Base-by-base conservation (phyloP, 2,888 invertebrate species). In the Sinodicranocentrus sp. region DNA sequence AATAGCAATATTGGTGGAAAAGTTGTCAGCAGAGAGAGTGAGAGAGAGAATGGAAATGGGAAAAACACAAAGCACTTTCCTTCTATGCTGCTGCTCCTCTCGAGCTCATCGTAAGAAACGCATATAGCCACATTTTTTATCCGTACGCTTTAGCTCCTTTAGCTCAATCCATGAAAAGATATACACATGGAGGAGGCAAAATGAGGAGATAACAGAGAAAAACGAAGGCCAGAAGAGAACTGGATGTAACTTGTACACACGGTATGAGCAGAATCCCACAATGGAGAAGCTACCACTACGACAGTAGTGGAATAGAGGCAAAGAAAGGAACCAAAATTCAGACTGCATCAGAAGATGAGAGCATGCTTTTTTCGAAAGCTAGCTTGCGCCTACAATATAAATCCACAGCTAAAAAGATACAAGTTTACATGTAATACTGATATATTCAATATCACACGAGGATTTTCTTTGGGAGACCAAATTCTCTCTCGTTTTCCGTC, bases 361-460 rank as follows among this genome's bases (percentile, higher is more conserved):
- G 52, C 78, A 63, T 67, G 67, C 67, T 77, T 43, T 75, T 43
- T 54, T 63, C 10, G 25, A 59, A 43, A 71, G 25, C 33, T 10
- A 33, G 33, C 33, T 33, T 33, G 33, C 3, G 33, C 33, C 10
- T 33, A 33, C 10, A 33, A n/a, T n/a, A n/a, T n/a, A n/a, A n/a
- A n/a, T n/a, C n/a, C n/a, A n/a, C n/a, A n/a, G n/a, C n/a, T n/a
- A n/a, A n/a, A n/a, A n/a, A 21, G 15, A 25, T 10, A 65, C 5
- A n/a, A n/a, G n/a, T n/a, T n/a, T n/a, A n/a, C n/a, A n/a, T n/a
- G n/a, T n/a, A n/a, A n/a, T n/a, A n/a, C n/a, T n/a, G n/a, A n/a
- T n/a, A n/a, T n/a, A n/a, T n/a, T n/a, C n/a, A n/a, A n/a, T n/a
- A n/a, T n/a, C n/a, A n/a, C n/a, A 33, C 3, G 33, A 10, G 33